These are phyloP conservation scores for Rissa tridactyla DNA, from an alignment of 2,113 vertebrate genomes.

Conservation along the genomic window DNA sequence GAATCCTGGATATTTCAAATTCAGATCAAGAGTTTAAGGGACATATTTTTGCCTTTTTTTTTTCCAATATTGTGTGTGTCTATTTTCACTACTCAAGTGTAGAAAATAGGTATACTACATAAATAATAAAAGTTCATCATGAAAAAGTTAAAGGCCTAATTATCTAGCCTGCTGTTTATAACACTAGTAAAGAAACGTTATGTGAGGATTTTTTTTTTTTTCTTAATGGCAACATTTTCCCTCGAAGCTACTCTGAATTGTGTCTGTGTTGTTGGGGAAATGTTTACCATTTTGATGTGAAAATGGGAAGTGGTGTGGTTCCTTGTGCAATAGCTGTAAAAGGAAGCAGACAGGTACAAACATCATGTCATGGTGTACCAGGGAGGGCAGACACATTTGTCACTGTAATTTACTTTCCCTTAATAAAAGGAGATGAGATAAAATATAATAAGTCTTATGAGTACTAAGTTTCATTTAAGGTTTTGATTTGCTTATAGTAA, in stretches of 20 bases:
- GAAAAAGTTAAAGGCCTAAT: not conserved
- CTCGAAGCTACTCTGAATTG: not conserved
- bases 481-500: slow-evolving; percentile 61
- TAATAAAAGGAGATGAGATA: not conserved
- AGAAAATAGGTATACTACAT: not conserved
- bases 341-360: not conserved
- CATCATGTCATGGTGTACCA: not conserved
- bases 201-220: not conserved
- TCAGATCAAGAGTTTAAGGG: not conserved
- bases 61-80: not conserved
- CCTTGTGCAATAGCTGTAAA: not conserved
- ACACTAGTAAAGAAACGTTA: not conserved
- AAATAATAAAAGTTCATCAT: not conserved
- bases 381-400: not conserved
- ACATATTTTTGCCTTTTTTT: not conserved
- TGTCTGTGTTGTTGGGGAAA: not conserved
- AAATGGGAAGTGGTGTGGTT: not conserved
- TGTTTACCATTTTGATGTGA: not conserved
- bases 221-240: not conserved
- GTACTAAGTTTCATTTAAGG: slow-evolving; percentile 42
- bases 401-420: not conserved
- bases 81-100: not conserved
- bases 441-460: not conserved
- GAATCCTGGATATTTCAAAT: not conserved
- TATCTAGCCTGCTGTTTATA: not conserved